Evolutionary conservation across 2,888 invertebrate species (phyloP).

Genomic region (Hypomecis punctinalis): DNA sequence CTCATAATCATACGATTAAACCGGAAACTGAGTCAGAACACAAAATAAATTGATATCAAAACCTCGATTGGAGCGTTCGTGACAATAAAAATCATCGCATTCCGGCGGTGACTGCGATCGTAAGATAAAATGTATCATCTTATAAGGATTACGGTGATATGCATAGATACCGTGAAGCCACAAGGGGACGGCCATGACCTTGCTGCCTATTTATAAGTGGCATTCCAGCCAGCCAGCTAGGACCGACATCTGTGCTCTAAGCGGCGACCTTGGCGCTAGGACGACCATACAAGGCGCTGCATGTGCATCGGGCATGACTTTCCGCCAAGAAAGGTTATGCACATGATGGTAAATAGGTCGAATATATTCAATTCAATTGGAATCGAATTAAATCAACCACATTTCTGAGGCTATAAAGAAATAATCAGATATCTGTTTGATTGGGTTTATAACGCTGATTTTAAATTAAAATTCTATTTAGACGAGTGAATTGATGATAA

Average conservation of each 20-base stretch:
- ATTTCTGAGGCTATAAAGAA: conserved; percentile 17
- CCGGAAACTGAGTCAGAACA: conserved; percentile 23
- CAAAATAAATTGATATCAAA: conserved; percentile 34
- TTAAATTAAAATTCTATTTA: conserved; percentile 8
- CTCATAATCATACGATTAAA: conserved; percentile 4
- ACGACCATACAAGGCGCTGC: conserved; percentile 54
- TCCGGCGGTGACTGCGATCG: conserved; percentile 2
- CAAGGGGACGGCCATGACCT: conserved; percentile 59
- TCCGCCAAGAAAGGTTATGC: conserved; percentile 43
- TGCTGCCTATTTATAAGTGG: conserved; percentile 69
- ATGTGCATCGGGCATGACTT: conserved; percentile 41
- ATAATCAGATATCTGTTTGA: conserved; percentile 10
- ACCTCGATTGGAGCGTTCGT: conserved; percentile 15
- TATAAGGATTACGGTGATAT: conserved; percentile 48
- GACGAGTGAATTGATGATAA: conserved; percentile 3
- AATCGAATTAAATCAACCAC: conserved; percentile 6
- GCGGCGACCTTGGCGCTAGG: conserved; percentile 55
- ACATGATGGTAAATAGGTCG: conserved; percentile 43
- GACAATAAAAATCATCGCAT: conserved; percentile 20
- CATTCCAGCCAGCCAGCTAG: conserved; percentile 51
- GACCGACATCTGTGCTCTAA: conserved; percentile 60
- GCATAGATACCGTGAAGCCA: conserved; percentile 46
- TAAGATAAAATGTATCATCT: conserved; percentile 32
- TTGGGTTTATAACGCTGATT: conserved; percentile 1
- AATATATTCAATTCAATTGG: conserved; percentile 15